These are phyloP conservation scores for Tolypeutes matacus DNA, from an alignment of 2,797 vertebrate genomes.

Conservation along the genomic window DNA sequence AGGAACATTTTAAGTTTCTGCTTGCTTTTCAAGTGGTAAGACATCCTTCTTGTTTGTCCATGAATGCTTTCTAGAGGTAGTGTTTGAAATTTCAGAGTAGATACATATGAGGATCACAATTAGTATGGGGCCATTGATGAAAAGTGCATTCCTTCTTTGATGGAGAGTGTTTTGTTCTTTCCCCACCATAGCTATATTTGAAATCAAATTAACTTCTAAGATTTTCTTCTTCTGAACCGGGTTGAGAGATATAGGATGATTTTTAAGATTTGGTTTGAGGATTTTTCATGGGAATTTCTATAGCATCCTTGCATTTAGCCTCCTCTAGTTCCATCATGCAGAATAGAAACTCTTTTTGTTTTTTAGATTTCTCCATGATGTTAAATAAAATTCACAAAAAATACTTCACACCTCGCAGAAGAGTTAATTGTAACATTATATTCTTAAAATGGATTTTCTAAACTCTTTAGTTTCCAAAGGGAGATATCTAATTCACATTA, in stretches of 20 bases:
- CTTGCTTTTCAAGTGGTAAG: not conserved
- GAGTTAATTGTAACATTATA: not conserved
- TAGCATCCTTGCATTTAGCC: not conserved
- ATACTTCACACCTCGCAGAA: not conserved
- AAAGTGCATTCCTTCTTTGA: not conserved
- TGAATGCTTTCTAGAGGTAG: not conserved
- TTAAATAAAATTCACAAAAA: not conserved
- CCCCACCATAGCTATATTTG: not conserved
- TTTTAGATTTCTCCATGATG: not conserved
- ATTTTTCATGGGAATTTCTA: not conserved
- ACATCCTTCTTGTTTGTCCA: not conserved
- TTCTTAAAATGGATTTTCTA: not conserved
- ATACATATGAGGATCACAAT: not conserved
- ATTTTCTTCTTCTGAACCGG: not conserved
- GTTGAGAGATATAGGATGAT: not conserved
- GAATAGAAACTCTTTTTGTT: not conserved
- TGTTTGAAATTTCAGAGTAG: not conserved
- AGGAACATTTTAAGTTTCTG: not conserved
- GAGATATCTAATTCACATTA: not conserved
- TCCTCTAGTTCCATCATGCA: not conserved
- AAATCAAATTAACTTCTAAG: not conserved
- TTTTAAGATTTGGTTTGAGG: not conserved
- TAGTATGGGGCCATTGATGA: not conserved
- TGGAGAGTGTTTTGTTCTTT: not conserved
- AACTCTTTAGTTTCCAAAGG: not conserved